Conservation (phyloP, 2,888 invertebrate genomes). For the Drosophila nigricruria region DNA sequence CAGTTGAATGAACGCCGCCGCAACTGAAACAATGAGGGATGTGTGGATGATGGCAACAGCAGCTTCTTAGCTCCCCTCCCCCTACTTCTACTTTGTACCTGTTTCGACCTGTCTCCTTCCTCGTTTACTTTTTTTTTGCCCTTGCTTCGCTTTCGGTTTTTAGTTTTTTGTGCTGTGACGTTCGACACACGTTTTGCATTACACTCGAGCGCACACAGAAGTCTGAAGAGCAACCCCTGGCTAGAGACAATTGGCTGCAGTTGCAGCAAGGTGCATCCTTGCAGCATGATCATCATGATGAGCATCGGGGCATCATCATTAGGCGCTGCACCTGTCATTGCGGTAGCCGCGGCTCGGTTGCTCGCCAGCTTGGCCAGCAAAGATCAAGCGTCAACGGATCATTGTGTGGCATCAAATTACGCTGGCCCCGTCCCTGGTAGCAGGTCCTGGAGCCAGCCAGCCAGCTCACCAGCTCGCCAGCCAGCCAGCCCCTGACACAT, state of each 20-base stretch:
- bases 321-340: conserved; percentile 73
- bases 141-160: conserved; percentile 32
- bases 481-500: conserved; percentile 44
- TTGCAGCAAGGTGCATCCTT: conserved; percentile 79
- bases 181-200: conserved; percentile 69
- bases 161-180: conserved; percentile 21
- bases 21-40: conserved; percentile 37
- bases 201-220: conserved; percentile 62
- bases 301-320: conserved; percentile 28
- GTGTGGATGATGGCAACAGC: conserved; percentile 24
- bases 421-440: conserved; percentile 3
- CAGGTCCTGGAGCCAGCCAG: conserved; percentile 27
- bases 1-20: conserved; percentile 77
- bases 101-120: conserved; percentile 28
- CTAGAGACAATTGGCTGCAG: conserved; percentile 39
- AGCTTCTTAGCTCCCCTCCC: conserved; percentile 10
- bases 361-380: conserved; percentile 34
- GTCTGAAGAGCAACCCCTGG: conserved; percentile 54
- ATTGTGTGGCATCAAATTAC: conserved; percentile 82
- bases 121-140: not conserved
- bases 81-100: conserved; percentile 33
- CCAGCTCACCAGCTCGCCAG: not conserved
- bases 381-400: conserved; percentile 81
- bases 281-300: conserved; percentile 25
- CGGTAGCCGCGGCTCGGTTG: conserved; percentile 63